phyloP scores from a whole-genome alignment of 1,140 invertebrate genomes.

The Parapsyche elsis region DNA sequence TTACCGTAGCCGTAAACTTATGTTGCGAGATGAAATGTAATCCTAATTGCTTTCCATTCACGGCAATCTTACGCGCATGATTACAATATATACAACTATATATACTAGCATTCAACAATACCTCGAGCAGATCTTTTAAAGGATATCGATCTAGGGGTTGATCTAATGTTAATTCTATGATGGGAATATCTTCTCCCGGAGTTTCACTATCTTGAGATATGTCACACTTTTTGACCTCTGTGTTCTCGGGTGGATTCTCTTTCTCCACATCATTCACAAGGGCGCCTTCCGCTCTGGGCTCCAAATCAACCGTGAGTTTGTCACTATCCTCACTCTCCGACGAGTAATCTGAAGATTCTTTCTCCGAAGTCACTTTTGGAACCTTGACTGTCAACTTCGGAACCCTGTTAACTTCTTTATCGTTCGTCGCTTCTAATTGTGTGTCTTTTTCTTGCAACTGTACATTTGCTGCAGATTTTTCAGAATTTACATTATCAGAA shows the following conservation, averaged over 20 bases:
- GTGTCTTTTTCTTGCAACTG: slow-evolving; percentile 1
- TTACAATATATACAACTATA: slow-evolving; percentile 83
- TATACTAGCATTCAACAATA: slow-evolving; percentile 76
- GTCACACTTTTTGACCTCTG: slow-evolving; percentile 57
- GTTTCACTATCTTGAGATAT: slow-evolving; percentile 54
- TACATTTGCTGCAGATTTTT: not conserved
- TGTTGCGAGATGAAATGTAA: slow-evolving; percentile 83
- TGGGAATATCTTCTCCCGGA: slow-evolving; percentile 71
- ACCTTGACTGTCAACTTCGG: slow-evolving; percentile 66
- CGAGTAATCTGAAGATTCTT: slow-evolving; percentile 67
- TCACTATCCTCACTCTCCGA: slow-evolving; percentile 71
- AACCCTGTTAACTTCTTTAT: slow-evolving; percentile 64
- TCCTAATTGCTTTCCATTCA: slow-evolving; percentile 82
- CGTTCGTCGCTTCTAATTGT: slow-evolving; percentile 25
- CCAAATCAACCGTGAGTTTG: slow-evolving; percentile 65
- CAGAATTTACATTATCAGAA: not conserved
- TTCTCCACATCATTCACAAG: not conserved
- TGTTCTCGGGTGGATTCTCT: slow-evolving; percentile 28
- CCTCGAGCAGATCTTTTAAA: slow-evolving; percentile 76
- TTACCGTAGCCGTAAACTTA: slow-evolving; percentile 76
- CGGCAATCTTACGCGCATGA: slow-evolving; percentile 82
- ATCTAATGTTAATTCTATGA: slow-evolving; percentile 79
- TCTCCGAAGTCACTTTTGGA: slow-evolving; percentile 65
- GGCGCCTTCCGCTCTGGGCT: not conserved
- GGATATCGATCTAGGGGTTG: slow-evolving; percentile 78